Percentiles rank a stretch among this genome's conserved stretches.
Conservation (phyloP, 2,797 vertebrate genomes). For the Nannoperca obscura region DNA sequence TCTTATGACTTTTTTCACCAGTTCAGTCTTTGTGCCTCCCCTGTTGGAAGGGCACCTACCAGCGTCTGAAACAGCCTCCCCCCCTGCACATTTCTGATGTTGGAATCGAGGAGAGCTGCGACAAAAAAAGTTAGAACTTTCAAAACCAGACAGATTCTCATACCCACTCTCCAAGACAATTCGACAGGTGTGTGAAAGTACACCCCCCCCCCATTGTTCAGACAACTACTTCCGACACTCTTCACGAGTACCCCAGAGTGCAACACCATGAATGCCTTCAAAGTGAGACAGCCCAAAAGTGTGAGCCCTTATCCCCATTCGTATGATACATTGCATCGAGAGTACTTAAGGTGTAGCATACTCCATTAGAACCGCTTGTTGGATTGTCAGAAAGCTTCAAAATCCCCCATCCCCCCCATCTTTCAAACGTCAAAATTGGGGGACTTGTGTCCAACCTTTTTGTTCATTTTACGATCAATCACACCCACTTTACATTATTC, state of each 20-base stretch:
- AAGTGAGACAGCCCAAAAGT: neutral
- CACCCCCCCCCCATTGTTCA: too few relatives aligned
- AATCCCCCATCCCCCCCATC: too few relatives aligned
- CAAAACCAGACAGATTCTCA: neutral
- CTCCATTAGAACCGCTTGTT: neutral
- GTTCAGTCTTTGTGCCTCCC: conserved; percentile 4
- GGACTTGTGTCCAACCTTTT: neutral
- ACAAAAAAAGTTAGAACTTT: neutral
- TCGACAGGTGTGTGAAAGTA: neutral
- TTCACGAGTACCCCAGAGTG: too few relatives aligned
- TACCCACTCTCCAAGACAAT: neutral
- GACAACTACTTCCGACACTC: too few relatives aligned
- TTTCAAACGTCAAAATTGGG: neutral
- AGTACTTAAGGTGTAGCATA: neutral
- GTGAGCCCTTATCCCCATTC: neutral
- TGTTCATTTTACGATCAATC: neutral
- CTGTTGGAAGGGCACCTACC: neutral
- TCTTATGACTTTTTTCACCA: neutral
- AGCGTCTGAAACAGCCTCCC: neutral
- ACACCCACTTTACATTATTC: neutral
- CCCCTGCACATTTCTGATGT: neutral
- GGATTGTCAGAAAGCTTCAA: too few relatives aligned
- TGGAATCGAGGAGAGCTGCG: neutral
- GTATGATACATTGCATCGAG: neutral
- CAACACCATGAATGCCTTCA: too few relatives aligned